These are phyloP conservation scores for Protonemura montana DNA, from an alignment of 2,888 invertebrate genomes.

Conservation along the genomic window DNA sequence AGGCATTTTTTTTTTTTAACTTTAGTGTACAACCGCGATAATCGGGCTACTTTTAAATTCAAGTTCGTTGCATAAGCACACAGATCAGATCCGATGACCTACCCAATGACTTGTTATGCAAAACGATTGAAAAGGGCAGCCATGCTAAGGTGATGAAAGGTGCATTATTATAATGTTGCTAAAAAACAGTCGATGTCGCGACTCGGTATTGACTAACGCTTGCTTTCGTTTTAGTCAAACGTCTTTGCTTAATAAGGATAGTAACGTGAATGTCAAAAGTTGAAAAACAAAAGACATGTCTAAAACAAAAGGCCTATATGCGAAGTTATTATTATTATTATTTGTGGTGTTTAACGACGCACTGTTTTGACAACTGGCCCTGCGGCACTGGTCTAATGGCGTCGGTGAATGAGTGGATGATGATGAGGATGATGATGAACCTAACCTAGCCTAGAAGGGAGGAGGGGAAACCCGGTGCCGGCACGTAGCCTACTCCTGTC, in stretches of 20 bases:
- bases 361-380: too few species aligned
- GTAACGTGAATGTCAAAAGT: neutral
- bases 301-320: too few species aligned
- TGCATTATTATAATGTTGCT: neutral
- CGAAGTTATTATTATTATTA: too few species aligned
- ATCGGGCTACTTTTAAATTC: neutral
- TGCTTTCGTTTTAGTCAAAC: neutral
- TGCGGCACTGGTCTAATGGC: too few species aligned
- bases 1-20: neutral
- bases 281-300: neutral
- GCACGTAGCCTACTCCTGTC: too few species aligned
- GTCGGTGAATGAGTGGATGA: too few species aligned
- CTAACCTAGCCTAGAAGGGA: too few species aligned
- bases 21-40: neutral
- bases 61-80: neutral
- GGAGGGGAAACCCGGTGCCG: too few species aligned
- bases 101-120: neutral
- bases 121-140: neutral
- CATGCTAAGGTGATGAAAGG: neutral
- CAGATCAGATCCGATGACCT: neutral
- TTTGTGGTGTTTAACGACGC: too few species aligned
- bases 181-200: neutral
- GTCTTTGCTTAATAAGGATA: neutral
- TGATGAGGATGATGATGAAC: too few species aligned
- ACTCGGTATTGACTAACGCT: neutral